These are phyloP conservation scores for Betta splendens DNA, from an alignment of 2,797 vertebrate genomes.

Conservation along the genomic window DNA sequence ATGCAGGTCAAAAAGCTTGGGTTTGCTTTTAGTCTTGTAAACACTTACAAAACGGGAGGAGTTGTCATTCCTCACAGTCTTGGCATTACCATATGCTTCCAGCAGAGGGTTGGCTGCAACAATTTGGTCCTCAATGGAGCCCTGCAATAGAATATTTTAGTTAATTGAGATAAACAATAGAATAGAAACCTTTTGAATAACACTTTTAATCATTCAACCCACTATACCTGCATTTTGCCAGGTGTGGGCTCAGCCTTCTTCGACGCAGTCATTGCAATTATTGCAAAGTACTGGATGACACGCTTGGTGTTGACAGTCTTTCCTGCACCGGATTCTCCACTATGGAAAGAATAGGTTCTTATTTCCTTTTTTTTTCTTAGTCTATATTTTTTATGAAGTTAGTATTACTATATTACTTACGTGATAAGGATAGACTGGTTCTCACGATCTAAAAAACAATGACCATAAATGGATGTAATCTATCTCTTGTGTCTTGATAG, in stretches of 20 bases:
- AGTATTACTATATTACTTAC: constrained; percentile 65
- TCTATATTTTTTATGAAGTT: too few relatives aligned
- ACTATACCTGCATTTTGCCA: constrained; percentile 55
- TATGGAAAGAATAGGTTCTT: constrained; percentile 25
- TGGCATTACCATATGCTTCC: constrained; percentile 89
- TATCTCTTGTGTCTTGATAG: constrained; percentile 14
- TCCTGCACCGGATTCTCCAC: constrained; percentile 80
- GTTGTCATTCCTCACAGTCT: constrained; percentile 90
- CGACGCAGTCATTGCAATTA: background rate
- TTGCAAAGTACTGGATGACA: constrained; percentile 81
- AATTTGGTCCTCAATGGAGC: constrained; percentile 84
- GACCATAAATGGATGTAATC: background rate
- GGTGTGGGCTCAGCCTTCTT: background rate
- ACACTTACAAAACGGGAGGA: constrained; percentile 80
- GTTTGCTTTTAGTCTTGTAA: background rate
- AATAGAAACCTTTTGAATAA: too few relatives aligned
- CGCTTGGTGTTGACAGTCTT: constrained; percentile 82
- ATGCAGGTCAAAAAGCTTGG: background rate
- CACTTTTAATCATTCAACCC: constrained; percentile 70
- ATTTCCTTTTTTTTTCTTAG: background rate
- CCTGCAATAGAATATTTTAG: background rate
- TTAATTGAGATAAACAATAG: background rate
- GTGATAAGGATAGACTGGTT: constrained; percentile 88
- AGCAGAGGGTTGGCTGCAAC: constrained; percentile 86
- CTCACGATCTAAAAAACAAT: constrained; percentile 78